Base-by-base conservation (phyloP, 37 sponge, comb jelly and placozoan genomes). In the Haliclona indistincta region DNA sequence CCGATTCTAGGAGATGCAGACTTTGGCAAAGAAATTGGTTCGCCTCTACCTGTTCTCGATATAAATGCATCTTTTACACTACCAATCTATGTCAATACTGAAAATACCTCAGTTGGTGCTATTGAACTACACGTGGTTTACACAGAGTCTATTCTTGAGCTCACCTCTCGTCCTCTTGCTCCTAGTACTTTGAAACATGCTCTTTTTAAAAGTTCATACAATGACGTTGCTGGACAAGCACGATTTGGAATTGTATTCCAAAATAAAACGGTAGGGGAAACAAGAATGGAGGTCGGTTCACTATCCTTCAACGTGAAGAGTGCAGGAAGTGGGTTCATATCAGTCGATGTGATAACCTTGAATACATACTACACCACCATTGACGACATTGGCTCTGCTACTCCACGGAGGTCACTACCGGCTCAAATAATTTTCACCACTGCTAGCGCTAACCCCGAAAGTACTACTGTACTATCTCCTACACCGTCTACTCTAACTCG, bases 1-100 rank as follows among this genome's bases (percentile, higher is more conserved):
- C 80, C 90, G 36, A 43, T 25, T 23, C 26, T 89, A 26, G 85
- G 90, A 44, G 84, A 83, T 49, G 60, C 79, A 7, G 90, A 89
- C 38, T 32, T 90, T 30, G 79, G 79, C 20, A 65, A 36, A 19
- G 56, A 65, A 40, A 25, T 2, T 54, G 74, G 58, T 37, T 62
- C 33, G 0, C 32, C 45, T 11, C 41, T 70, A 2, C 60, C 49
- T 13, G 69, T 49, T 11, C 40, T 69, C 2, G 20, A 23, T 8
- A 39, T 2, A 1, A 54, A 42, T 17, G 37, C 30, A 17, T 20
- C 64, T 5, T 45, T 63, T n/a, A 38, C n/a, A 6, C 56, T 89
- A 40, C 75, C 69, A 0, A 40, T 89, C 3, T 75, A 64, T 49
- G 7, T 84, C 47, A 89, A 89, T 69, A 63, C 52, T 35, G 81